A percentile compares a stretch with the other conserved stretches of the same genome.
These are phyloP conservation scores for Dicrostonyx torquatus DNA, from an alignment of 2,797 vertebrate species.

Conservation along the genomic window DNA sequence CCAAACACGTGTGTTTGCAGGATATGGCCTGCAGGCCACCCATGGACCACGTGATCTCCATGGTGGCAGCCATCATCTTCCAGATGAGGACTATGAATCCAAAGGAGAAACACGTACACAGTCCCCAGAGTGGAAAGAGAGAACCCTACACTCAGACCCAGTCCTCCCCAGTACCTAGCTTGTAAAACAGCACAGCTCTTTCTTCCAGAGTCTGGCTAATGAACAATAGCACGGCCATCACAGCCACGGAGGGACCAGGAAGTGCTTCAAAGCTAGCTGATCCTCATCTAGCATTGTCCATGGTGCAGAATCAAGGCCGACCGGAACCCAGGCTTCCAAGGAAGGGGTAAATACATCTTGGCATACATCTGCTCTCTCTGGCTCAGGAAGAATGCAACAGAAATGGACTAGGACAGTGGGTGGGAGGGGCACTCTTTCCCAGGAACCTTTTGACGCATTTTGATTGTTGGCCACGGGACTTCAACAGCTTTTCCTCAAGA, in stretches of 20 bases:
- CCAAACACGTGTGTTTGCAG: not conserved
- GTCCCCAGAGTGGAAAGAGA: rapidly evolving
- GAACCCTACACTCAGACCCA: not conserved
- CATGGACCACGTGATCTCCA: not conserved
- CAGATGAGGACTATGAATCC: not conserved
- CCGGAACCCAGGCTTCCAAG: not conserved
- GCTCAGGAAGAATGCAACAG: not conserved
- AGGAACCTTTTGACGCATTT: not conserved
- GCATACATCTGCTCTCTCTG: not conserved
- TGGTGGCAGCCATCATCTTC: too few species aligned
- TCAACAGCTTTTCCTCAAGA: not conserved
- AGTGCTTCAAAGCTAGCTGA: not conserved
- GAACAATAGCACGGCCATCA: not conserved
- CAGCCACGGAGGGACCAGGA: not conserved
- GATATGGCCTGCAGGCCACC: not conserved
- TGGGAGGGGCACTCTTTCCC: not conserved
- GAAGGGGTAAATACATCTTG: not conserved
- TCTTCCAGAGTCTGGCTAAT: not conserved
- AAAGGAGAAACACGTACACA: rapidly evolving
- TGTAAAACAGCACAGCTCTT: not conserved
- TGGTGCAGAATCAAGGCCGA: not conserved
- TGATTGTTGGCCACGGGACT: not conserved
- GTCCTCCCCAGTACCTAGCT: not conserved
- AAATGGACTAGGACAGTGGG: not conserved
- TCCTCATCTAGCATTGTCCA: not conserved